Conservation (phyloP, 2,888 invertebrate genomes). For the Himalopsyche anomala region DNA sequence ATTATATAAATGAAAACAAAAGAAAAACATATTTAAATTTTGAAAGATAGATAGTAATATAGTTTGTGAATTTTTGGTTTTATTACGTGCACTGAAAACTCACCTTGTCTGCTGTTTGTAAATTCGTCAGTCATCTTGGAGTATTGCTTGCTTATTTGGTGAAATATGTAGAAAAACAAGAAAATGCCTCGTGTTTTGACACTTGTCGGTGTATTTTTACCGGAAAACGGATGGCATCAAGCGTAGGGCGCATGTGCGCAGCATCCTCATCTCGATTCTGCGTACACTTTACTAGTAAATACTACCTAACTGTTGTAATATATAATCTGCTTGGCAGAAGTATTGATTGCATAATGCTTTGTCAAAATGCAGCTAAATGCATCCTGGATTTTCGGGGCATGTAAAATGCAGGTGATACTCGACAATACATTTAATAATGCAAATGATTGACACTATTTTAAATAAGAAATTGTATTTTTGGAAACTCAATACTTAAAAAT, state of each 20-base stretch:
- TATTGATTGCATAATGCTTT: slow-evolving; percentile 19
- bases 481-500: no score
- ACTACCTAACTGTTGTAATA: no score
- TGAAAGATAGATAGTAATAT: no score
- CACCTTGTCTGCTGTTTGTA: slow-evolving; percentile 41
- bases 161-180: neutral
- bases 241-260: slow-evolving; percentile 35
- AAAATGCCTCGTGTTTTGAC: slow-evolving; percentile 35
- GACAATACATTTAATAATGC: no score
- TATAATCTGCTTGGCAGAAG: neutral
- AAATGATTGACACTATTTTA: no score
- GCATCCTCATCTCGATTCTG: slow-evolving; percentile 45
- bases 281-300: neutral
- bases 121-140: slow-evolving; percentile 52
- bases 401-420: no score
- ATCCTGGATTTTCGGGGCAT: neutral
- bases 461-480: no score
- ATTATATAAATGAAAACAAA: no score
- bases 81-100: neutral
- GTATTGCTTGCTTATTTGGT: slow-evolving; percentile 19
- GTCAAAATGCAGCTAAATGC: slow-evolving; percentile 6
- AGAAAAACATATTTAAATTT: no score
- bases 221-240: slow-evolving; percentile 23
- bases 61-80: neutral
- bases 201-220: slow-evolving; percentile 26